phyloP scores from a whole-genome alignment of 2,797 vertebrate species.

The Darevskia mixta region DNA sequence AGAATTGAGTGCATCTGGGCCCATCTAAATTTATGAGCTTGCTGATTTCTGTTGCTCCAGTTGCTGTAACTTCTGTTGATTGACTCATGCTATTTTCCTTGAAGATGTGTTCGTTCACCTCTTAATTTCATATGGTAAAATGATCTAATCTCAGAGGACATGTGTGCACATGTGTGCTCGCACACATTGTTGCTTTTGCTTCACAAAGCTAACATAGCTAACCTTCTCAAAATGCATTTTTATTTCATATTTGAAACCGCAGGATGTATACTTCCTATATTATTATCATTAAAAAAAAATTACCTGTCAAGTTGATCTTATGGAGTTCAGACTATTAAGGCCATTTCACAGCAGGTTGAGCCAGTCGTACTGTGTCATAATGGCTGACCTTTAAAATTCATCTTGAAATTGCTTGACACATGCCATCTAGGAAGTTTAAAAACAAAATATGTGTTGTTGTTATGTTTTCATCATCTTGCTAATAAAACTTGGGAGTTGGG shows the following conservation, averaged over 20 bases:
- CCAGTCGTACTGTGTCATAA: neutral
- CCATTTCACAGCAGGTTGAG: neutral
- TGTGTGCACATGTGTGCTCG: neutral
- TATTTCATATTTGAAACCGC: neutral
- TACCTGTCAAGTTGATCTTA: neutral
- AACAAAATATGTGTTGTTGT: neutral
- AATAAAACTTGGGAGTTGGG: neutral
- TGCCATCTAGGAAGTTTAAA: neutral
- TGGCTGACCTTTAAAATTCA: neutral
- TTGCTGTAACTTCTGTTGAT: neutral
- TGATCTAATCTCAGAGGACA: neutral
- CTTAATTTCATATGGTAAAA: neutral
- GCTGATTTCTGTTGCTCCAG: no score
- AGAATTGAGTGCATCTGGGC: neutral
- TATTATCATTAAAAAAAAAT: neutral
- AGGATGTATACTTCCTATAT: neutral
- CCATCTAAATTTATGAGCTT: neutral
- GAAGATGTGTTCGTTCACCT: neutral
- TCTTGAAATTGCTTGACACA: neutral
- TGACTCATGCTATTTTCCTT: neutral
- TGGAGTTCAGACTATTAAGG: neutral
- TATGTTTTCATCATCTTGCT: neutral
- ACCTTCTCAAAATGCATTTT: neutral
- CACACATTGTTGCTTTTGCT: neutral
- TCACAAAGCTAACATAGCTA: neutral